Evolutionary conservation across 2,113 vertebrate species (phyloP).

Genomic region (Amblyornis subalaris): DNA sequence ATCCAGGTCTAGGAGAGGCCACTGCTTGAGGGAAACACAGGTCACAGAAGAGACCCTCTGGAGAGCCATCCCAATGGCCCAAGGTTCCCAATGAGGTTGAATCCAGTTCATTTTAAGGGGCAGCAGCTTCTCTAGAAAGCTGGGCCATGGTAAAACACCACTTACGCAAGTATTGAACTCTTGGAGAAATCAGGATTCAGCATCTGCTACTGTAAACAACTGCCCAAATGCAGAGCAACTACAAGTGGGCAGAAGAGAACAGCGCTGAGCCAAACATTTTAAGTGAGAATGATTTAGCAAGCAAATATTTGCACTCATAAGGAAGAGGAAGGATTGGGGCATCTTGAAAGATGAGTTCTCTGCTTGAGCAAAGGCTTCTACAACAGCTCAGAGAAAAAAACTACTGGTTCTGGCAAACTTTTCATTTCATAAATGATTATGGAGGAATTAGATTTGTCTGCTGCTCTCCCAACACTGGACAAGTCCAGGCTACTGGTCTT

Average conservation of each 20-base stretch:
- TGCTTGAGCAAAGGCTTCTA: neutral
- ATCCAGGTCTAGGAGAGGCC: neutral
- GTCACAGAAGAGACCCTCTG: neutral
- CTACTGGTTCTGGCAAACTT: neutral
- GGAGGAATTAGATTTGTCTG: neutral
- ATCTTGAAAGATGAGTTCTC: neutral
- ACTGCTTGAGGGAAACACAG: neutral
- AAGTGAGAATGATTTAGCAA: neutral
- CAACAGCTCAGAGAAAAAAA: neutral
- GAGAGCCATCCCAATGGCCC: neutral
- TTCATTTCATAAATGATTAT: neutral
- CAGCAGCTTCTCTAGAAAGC: neutral
- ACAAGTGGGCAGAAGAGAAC: neutral
- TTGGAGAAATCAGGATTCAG: neutral
- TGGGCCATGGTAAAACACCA: neutral
- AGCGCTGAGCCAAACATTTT: neutral
- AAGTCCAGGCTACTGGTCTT: neutral
- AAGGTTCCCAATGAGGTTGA: accelerated
- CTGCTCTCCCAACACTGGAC: neutral
- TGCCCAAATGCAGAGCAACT: neutral
- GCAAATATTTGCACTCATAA: neutral
- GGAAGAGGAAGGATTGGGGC: neutral
- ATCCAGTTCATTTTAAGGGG: neutral
- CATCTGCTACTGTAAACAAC: neutral
- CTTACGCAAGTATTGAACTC: neutral